phyloP scores from a whole-genome alignment of 2,888 invertebrate species.

The Pseudococcus longispinus region DNA sequence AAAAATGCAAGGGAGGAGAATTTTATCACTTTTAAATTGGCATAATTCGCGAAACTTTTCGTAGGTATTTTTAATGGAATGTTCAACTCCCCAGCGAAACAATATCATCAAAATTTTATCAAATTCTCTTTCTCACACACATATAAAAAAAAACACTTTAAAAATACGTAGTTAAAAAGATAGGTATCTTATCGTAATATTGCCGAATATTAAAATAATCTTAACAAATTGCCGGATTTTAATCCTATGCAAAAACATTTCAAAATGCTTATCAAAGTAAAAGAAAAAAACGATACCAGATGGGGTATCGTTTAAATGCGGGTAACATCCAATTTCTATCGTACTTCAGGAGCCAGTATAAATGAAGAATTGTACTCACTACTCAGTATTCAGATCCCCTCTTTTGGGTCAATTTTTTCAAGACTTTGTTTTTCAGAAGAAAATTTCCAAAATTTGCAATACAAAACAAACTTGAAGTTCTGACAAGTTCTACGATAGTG shows the following conservation, averaged over 20 bases:
- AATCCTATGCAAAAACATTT: slow-evolving; percentile 26
- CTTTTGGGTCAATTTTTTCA: neutral
- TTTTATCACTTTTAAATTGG: neutral
- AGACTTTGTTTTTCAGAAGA: too few species aligned
- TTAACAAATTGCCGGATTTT: slow-evolving; percentile 23
- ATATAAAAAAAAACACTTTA: neutral
- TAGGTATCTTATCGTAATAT: neutral
- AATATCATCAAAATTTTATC: neutral
- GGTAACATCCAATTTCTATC: slow-evolving; percentile 17
- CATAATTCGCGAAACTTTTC: neutral
- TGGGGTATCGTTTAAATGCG: slow-evolving; percentile 12
- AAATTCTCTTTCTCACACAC: neutral
- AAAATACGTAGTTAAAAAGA: neutral
- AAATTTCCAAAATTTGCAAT: too few species aligned
- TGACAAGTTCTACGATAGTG: too few species aligned
- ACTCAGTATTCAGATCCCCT: neutral
- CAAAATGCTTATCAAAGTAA: neutral
- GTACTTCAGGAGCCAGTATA: neutral
- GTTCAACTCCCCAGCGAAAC: neutral
- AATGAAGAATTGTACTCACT: neutral
- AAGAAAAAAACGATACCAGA: neutral
- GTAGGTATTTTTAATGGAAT: neutral
- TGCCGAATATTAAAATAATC: neutral
- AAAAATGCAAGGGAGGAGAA: neutral
- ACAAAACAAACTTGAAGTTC: too few species aligned